Evolutionary conservation across 92 coral and sea anemone species (phyloP).

Genomic region (Plumapathes pennacea): DNA sequence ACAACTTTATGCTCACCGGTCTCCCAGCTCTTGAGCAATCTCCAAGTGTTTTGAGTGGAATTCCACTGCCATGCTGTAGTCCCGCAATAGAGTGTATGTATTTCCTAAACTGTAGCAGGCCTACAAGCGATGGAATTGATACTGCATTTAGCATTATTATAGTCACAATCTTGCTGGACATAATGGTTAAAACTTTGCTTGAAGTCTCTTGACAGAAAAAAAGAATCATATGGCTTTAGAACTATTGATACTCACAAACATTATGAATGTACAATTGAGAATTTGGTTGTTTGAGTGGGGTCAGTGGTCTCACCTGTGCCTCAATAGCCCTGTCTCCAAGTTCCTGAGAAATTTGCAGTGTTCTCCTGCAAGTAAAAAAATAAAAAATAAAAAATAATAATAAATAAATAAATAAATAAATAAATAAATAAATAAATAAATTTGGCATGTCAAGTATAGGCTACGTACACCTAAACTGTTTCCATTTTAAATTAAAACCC

Average conservation of each 20-base stretch:
- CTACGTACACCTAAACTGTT: neutral
- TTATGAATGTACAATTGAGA: no score
- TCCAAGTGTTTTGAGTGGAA: constrained; percentile 84
- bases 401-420: neutral
- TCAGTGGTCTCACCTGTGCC: constrained; percentile 86
- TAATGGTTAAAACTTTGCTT: no score
- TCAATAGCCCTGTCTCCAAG: constrained; percentile 95
- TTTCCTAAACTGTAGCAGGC: constrained; percentile 98
- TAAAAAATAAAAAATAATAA: neutral
- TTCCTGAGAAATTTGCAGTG: constrained; percentile 85
- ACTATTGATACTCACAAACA: no score
- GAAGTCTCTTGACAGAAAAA: no score
- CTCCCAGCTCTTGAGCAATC: constrained; percentile 96
- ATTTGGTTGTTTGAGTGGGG: no score
- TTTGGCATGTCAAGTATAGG: neutral
- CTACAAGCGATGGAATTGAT: constrained; percentile 22
- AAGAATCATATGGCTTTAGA: no score
- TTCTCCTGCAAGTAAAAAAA: constrained; percentile 65
- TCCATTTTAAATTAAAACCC: no score
- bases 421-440: neutral
- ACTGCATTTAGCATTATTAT: neutral
- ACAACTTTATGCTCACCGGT: constrained; percentile 86
- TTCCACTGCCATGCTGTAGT: constrained; percentile 81
- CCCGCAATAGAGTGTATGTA: constrained; percentile 83
- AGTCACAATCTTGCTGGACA: no score